phyloP scores from a whole-genome alignment of 2,113 vertebrate species.

The Alethe diademata region DNA sequence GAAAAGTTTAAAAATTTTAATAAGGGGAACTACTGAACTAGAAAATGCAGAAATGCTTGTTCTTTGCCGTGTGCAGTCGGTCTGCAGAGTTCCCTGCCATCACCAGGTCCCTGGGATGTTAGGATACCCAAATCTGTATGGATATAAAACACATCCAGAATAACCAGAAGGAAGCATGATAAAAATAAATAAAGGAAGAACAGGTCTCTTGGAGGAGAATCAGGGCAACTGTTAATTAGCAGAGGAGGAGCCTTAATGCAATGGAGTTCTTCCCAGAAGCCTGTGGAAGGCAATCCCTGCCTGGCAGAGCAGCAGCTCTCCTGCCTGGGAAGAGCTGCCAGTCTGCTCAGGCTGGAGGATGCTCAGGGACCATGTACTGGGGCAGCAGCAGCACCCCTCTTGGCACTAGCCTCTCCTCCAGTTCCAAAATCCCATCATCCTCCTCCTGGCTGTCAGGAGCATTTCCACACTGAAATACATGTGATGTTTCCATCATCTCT shows the following conservation, averaged over 20 bases:
- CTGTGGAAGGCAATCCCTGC: not conserved
- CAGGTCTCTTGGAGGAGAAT: not conserved
- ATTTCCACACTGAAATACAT: not conserved
- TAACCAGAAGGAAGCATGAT: not conserved
- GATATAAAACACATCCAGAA: not conserved
- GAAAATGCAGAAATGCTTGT: not conserved
- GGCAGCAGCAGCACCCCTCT: not conserved
- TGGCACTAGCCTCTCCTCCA: not conserved
- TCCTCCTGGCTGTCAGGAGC: not conserved
- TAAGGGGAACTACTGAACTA: not conserved
- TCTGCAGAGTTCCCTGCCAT: not conserved
- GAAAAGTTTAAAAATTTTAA: not conserved
- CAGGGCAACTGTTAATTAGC: not conserved
- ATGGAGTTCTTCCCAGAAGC: not conserved
- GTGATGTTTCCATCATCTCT: not conserved
- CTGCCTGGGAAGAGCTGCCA: accelerated
- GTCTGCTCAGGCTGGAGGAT: not conserved
- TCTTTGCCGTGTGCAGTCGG: not conserved
- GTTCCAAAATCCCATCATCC: not conserved
- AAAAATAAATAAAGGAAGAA: not conserved
- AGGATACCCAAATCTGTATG: not conserved
- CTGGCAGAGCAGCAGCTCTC: not conserved
- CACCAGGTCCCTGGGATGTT: not conserved
- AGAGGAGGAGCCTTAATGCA: not conserved
- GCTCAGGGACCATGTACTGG: accelerated